Evolutionary conservation across 1,140 invertebrate species (phyloP).

Genomic region (Heliconius hermathena): DNA sequence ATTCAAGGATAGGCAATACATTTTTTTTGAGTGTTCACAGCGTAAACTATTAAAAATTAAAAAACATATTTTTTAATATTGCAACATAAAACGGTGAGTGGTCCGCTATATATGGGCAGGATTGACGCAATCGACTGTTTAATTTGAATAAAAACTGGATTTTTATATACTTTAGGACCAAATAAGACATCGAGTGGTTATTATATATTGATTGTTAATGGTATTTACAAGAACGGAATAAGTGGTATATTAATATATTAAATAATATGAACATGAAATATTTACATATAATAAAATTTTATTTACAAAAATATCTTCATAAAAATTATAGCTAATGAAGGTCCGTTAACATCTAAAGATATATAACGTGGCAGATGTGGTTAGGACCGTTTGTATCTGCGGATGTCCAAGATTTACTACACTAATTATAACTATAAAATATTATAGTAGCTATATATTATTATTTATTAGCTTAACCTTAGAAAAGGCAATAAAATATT

Average conservation of each 20-base stretch:
- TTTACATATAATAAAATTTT: background rate
- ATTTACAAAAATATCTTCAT: background rate
- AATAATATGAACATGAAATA: background rate
- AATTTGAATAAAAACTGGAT: slow-evolving; percentile 14
- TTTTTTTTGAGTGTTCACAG: background rate
- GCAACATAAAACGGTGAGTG: slow-evolving; percentile 10
- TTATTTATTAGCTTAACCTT: background rate
- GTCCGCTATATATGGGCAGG: background rate
- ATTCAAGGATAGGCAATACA: background rate
- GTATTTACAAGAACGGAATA: background rate
- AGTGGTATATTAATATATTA: background rate
- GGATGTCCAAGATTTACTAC: slow-evolving; percentile 10
- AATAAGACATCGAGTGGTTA: slow-evolving; percentile 7
- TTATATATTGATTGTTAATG: background rate
- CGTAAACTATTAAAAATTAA: background rate
- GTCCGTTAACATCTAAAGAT: slow-evolving; percentile 18
- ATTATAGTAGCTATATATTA: background rate
- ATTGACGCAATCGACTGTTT: background rate
- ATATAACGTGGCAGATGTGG: slow-evolving; percentile 20
- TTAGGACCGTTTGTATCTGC: slow-evolving; percentile 29
- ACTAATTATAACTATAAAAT: background rate
- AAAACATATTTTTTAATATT: background rate
- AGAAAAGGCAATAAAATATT: background rate
- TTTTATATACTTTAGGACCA: slow-evolving; percentile 3
- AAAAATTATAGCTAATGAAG: background rate